Evolutionary conservation across 2,888 invertebrate genomes (phyloP), one percentile per base, ranked within the genome.

Genomic region (Sabellastarte sp.): DNA sequence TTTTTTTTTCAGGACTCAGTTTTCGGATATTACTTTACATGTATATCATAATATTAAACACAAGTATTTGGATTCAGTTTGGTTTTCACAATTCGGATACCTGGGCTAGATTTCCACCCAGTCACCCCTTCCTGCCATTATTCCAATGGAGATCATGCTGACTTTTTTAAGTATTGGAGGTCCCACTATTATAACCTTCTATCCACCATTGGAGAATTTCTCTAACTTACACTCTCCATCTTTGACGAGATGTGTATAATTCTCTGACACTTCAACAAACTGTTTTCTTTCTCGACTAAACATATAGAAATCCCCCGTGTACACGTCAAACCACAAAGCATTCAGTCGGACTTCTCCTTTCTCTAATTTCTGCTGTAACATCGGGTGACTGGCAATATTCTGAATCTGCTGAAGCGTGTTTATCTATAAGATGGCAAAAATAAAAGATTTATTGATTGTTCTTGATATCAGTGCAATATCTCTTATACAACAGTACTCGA

Each of bases 301-400:
- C 84, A 93, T 93, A 83, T 93, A 94, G 77, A 97, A 92, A 83
- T 96, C 94, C 0, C 95, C 97, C 0, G 94, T 93, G 81, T 95
- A 95, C 81, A 98, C 93, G 82, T 97, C 97, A 82, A 97, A 96
- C 97, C 97, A 98, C 50, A 98, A 86, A 0, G 96, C 97, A 69
- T 84, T 95, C 71, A 96, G 91, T 76, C 93, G 92, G 52, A 95
- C 86, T n/a, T n/a, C n/a, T 74, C 93, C 90, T 53, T 88, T 88
- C 80, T 92, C 90, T 24, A 96, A 86, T 1, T 93, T 89, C 68
- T 89, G 89, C 77, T 91, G 91, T 50, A 96, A 85, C 86, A 95
- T 94, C 51, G 93, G 92, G 80, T 96, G 95, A 20, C 93, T 94
- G 1, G 94, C 92, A 57, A 96, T 89, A 82, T 96, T 95, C 82